phyloP scores from a whole-genome alignment of 2,113 vertebrate species.

The Sisor rabdophorus region DNA sequence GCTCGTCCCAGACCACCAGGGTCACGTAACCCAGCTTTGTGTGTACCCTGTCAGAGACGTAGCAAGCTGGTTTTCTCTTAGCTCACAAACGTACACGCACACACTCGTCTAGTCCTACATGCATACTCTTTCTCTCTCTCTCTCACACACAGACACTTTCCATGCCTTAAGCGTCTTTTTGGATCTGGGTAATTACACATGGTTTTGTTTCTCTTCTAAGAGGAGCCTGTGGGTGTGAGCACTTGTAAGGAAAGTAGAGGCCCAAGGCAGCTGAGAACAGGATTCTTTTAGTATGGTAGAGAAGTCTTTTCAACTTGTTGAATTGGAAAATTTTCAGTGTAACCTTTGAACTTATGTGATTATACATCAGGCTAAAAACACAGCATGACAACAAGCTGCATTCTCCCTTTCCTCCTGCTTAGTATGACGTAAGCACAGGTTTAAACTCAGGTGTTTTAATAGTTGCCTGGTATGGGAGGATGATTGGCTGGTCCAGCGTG shows the following conservation, averaged over 20 bases:
- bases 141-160: conserved; percentile 40
- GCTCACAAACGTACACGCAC: conserved; percentile 4
- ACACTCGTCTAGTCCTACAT: not conserved
- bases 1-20: conserved; percentile 61
- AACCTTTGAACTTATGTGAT: conserved; percentile 14
- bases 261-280: conserved; percentile 24
- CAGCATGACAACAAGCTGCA: conserved; percentile 3
- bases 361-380: not conserved
- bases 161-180: conserved; percentile 42
- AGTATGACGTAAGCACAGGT: conserved; percentile 8
- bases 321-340: not conserved
- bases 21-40: conserved; percentile 55
- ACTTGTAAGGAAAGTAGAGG: conserved; percentile 28
- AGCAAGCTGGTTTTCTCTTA: conserved; percentile 22
- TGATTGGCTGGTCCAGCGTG: conserved; percentile 1
- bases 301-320: conserved; percentile 17
- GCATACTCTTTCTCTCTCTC: not conserved
- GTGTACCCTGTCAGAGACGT: conserved; percentile 37
- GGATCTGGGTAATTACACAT: conserved; percentile 43
- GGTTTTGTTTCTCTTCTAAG: conserved; percentile 47
- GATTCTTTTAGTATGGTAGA: conserved; percentile 19
- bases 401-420: not conserved
- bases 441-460: conserved; percentile 18
- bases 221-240: conserved; percentile 35
- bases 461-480: not conserved